Evolutionary conservation across 2,797 vertebrate genomes (phyloP).

Genomic region (Emys orbicularis): DNA sequence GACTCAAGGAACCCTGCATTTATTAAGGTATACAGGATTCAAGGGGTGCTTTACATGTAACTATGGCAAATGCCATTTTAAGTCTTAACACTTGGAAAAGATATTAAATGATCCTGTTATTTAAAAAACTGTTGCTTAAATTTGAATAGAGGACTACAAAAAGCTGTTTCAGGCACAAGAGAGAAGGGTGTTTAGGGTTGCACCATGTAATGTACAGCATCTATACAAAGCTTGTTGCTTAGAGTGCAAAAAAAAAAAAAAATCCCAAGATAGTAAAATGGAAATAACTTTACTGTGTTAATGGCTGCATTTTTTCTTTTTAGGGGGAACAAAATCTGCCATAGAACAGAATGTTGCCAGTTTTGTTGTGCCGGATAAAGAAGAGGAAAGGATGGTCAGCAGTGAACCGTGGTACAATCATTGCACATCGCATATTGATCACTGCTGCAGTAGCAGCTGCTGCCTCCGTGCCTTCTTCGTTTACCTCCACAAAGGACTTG

Average conservation of each 20-base stretch:
- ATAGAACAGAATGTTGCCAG: constrained; percentile 87
- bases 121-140: background rate
- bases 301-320: rapidly evolving
- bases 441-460: constrained; percentile 60
- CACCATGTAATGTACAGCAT: background rate
- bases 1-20: background rate
- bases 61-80: background rate
- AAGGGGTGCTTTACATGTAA: rapidly evolving
- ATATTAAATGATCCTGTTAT: background rate
- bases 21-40: rapidly evolving
- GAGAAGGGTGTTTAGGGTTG: background rate
- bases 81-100: background rate
- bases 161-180: background rate
- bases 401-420: constrained; percentile 59
- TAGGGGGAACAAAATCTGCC: constrained; percentile 87
- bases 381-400: constrained; percentile 94
- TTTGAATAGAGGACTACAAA: rapidly evolving
- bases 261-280: background rate
- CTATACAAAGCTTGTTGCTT: background rate
- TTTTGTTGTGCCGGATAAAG: constrained; percentile 88
- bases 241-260: background rate
- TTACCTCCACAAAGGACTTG: constrained; percentile 81
- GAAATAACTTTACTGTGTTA: background rate
- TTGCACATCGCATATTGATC: constrained; percentile 72
- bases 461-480: constrained; percentile 82